These are phyloP conservation scores for Aethina tumida DNA, from an alignment of 1,140 invertebrate genomes.

Conservation along the genomic window DNA sequence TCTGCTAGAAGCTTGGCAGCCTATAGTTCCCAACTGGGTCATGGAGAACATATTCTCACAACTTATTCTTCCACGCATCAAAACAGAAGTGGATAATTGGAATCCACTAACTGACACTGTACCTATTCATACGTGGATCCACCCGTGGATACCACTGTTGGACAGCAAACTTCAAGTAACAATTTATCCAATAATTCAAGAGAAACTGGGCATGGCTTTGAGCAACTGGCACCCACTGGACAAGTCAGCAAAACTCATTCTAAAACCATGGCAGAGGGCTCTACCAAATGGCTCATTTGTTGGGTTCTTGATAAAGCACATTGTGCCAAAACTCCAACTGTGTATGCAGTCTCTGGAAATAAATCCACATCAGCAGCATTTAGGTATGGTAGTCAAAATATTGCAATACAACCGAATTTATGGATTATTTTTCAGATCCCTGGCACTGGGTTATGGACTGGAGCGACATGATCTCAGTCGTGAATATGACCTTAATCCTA, in stretches of 20 bases:
- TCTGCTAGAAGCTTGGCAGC: conserved; percentile 72
- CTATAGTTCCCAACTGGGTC: conserved; percentile 73
- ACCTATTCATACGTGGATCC: conserved; percentile 92
- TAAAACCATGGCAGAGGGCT: conserved; percentile 85
- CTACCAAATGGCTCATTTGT: conserved; percentile 75
- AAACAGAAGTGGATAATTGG: conserved; percentile 79
- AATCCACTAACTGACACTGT: conserved; percentile 88
- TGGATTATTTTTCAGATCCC: conserved; percentile 21
- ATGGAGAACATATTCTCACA: conserved; percentile 73
- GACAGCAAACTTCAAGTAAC: conserved; percentile 56
- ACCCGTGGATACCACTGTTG: conserved; percentile 85
- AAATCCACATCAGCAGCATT: conserved; percentile 75
- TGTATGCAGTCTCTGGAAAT: conserved; percentile 63
- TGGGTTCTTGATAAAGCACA: conserved; percentile 78
- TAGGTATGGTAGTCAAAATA: too few species aligned
- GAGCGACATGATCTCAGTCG: conserved; percentile 64
- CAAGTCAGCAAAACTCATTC: conserved; percentile 80
- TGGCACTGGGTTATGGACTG: conserved; percentile 80
- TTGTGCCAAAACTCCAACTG: conserved; percentile 80
- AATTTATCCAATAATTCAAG: conserved; percentile 86
- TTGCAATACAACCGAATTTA: too few species aligned
- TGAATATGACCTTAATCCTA: conserved; percentile 60
- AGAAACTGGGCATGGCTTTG: conserved; percentile 82
- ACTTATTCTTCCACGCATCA: conserved; percentile 68
- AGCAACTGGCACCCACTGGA: conserved; percentile 89